Percentiles rank a stretch among this genome's conserved stretches.
Conservation (phyloP, 2,888 invertebrate genomes). For the Melieria crassipennis region DNA sequence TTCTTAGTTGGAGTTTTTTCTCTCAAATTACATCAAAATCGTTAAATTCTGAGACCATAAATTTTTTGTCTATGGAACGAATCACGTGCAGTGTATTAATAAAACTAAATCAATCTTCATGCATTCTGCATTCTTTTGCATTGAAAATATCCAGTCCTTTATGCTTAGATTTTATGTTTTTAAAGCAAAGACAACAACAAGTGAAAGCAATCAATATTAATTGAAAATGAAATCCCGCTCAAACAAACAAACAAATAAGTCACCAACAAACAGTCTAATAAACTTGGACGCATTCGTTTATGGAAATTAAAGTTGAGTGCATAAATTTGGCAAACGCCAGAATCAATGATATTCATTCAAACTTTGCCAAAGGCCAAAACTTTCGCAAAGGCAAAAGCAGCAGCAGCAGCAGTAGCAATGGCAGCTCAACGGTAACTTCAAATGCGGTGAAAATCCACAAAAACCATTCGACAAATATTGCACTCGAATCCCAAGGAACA, state of each 20-base stretch:
- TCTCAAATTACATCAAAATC: no score
- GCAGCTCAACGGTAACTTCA: neutral
- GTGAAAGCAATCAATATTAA: slow-evolving; percentile 44
- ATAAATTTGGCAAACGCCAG: slow-evolving; percentile 11
- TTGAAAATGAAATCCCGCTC: slow-evolving; percentile 37
- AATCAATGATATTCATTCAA: slow-evolving; percentile 33
- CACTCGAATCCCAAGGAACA: slow-evolving; percentile 18
- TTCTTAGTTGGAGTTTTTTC: no score
- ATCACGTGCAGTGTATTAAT: no score
- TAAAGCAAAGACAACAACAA: slow-evolving; percentile 19
- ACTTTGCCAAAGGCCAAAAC: slow-evolving; percentile 35
- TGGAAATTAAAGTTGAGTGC: slow-evolving; percentile 14
- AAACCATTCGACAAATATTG: slow-evolving; percentile 5
- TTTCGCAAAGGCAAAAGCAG: slow-evolving; percentile 34
- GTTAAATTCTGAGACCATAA: no score
- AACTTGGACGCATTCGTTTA: slow-evolving; percentile 7
- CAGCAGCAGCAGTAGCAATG: neutral
- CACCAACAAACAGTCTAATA: neutral
- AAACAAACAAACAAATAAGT: neutral
- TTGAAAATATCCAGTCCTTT: no score
- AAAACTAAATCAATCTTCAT: no score
- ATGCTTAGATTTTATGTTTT: neutral
- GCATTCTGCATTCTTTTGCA: no score
- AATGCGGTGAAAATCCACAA: slow-evolving; percentile 12
- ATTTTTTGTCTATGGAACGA: no score